A percentile compares a stretch with the other conserved stretches of the same genome.
Conservation (phyloP, 2,113 vertebrate species). For the Mugil cephalus region DNA sequence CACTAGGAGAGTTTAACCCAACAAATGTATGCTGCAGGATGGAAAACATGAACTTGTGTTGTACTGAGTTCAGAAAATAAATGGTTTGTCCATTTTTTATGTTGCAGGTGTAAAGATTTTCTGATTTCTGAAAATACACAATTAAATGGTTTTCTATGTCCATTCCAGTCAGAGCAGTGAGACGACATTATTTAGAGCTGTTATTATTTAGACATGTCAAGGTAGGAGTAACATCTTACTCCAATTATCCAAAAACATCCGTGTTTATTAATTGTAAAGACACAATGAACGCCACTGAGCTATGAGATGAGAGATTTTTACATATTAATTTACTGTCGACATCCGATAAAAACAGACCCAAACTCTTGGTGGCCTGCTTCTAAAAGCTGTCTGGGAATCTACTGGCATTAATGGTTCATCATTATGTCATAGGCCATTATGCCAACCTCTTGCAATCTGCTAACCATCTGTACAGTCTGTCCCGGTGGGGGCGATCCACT, state of each 20-base stretch:
- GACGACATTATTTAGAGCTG: too few species aligned
- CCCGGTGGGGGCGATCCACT: constrained; percentile 36
- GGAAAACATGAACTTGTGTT: neutral
- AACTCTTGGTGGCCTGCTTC: constrained; percentile 20
- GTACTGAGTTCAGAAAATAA: neutral
- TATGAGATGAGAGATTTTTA: too few species aligned
- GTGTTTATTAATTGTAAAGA: too few species aligned
- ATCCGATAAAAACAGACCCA: constrained; percentile 30
- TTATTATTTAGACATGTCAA: too few species aligned
- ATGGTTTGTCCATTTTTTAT: neutral
- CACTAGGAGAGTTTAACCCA: neutral
- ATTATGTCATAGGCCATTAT: constrained; percentile 42
- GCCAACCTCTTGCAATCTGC: constrained; percentile 68
- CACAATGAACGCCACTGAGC: too few species aligned
- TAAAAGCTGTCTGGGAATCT: constrained; percentile 50
- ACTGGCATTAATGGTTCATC: constrained; percentile 61
- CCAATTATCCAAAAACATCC: too few species aligned
- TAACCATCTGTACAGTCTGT: constrained; percentile 68
- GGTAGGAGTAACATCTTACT: too few species aligned
- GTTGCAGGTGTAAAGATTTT: too few species aligned
- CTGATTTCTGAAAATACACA: too few species aligned
- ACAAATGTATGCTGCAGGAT: neutral
- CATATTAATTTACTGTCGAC: neutral
- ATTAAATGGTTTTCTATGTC: too few species aligned
- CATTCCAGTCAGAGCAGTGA: too few species aligned